Evolutionary conservation across 2,888 invertebrate genomes (phyloP).

Genomic region (Zhuqinia jingwanae): DNA sequence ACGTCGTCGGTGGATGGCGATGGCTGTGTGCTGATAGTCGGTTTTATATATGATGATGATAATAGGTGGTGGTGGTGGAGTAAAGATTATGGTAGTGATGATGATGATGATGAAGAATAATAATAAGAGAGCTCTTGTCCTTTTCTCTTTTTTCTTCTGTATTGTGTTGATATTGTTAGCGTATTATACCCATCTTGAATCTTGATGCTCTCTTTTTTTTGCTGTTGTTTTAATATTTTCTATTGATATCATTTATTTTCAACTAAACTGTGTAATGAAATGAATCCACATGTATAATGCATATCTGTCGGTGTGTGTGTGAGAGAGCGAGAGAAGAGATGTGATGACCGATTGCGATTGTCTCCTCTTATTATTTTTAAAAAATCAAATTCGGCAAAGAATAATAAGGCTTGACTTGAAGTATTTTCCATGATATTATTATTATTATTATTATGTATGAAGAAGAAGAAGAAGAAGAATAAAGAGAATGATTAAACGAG

Average conservation of each 20-base stretch:
- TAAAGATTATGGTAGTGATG: too few relatives aligned
- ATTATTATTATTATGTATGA: too few relatives aligned
- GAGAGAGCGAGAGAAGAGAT: constrained; percentile 12
- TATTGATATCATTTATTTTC: constrained; percentile 18
- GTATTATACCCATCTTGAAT: neutral
- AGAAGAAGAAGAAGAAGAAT: constrained; percentile 3
- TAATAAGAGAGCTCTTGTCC: neutral
- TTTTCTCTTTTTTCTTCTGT: constrained; percentile 7
- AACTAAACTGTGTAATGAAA: constrained; percentile 9
- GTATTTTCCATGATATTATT: constrained; percentile 58
- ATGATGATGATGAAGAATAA: neutral
- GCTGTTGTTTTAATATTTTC: constrained; percentile 18
- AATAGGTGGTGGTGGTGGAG: neutral
- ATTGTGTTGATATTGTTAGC: neutral
- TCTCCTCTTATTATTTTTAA: constrained; percentile 55
- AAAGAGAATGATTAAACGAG: constrained; percentile 44
- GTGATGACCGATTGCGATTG: constrained; percentile 71
- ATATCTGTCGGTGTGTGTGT: neutral
- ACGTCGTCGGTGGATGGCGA: constrained; percentile 47
- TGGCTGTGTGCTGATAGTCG: constrained; percentile 6
- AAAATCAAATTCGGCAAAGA: constrained; percentile 47
- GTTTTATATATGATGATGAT: neutral
- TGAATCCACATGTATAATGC: constrained; percentile 44
- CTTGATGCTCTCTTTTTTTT: constrained; percentile 26
- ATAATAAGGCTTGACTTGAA: constrained; percentile 46